phyloP scores from a whole-genome alignment of 2,113 vertebrate genomes.

The Marmota monax region DNA sequence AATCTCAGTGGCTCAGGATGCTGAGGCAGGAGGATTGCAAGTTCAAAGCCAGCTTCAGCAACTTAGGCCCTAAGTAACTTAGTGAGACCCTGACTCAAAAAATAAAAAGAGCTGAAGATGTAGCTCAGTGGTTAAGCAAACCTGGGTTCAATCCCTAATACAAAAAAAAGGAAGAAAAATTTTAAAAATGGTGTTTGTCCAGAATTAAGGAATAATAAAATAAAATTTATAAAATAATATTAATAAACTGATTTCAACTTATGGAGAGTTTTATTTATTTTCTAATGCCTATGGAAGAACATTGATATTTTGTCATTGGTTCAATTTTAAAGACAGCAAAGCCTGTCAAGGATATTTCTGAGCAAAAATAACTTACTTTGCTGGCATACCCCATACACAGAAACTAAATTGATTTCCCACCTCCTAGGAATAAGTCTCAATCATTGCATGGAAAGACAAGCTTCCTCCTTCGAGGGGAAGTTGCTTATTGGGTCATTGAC shows the following conservation, averaged over 20 bases:
- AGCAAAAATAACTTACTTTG: background rate
- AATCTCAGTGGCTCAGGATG: too few relatives aligned
- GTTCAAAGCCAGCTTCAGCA: too few relatives aligned
- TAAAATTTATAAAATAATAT: background rate
- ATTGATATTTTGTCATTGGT: background rate
- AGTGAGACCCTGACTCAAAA: too few relatives aligned
- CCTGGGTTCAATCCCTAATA: too few relatives aligned
- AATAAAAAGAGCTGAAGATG: too few relatives aligned
- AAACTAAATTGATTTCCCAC: slow-evolving; percentile 1
- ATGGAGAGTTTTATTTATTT: background rate
- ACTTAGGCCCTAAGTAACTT: too few relatives aligned
- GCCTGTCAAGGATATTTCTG: background rate
- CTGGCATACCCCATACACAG: background rate
- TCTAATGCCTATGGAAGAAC: background rate
- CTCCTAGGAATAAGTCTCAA: background rate
- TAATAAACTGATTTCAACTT: slow-evolving; percentile 8
- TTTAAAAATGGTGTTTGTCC: background rate
- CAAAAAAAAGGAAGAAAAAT: too few relatives aligned
- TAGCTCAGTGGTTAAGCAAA: too few relatives aligned
- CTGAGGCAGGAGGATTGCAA: too few relatives aligned
- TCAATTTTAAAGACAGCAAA: slow-evolving; percentile 45
- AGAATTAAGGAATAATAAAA: background rate
- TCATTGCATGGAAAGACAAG: background rate
- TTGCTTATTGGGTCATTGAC: background rate
- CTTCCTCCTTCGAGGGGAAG: background rate